Conservation (phyloP, 2,888 invertebrate genomes). For the Lepeophtheirus nordmannii region DNA sequence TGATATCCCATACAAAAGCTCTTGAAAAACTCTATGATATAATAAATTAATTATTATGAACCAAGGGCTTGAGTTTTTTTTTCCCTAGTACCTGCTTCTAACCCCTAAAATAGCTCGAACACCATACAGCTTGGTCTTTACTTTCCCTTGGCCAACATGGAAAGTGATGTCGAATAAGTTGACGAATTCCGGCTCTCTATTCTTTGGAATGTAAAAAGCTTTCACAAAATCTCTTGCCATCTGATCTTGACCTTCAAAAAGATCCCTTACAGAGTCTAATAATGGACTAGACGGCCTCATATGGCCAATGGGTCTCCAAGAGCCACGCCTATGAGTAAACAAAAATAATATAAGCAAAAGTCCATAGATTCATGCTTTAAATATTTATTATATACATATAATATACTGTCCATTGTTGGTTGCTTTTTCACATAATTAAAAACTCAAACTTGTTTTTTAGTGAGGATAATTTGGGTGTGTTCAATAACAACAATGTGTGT, state of each 20-base stretch:
- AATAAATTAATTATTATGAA: too few species aligned
- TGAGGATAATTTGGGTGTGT: too few species aligned
- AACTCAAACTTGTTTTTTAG: too few species aligned
- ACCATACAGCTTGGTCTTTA: slow-evolving; percentile 75
- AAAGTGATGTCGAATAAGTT: slow-evolving; percentile 71
- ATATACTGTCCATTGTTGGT: too few species aligned
- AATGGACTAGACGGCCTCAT: slow-evolving; percentile 85
- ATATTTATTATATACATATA: too few species aligned
- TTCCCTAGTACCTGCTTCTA: slow-evolving; percentile 46
- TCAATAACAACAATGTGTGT: not conserved
- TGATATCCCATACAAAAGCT: slow-evolving; percentile 86
- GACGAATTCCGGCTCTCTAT: not conserved
- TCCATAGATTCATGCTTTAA: not conserved
- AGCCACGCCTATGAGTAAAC: slow-evolving; percentile 44
- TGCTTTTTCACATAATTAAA: too few species aligned
- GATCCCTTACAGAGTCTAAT: slow-evolving; percentile 76
- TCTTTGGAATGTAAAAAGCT: slow-evolving; percentile 43
- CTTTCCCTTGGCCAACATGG: slow-evolving; percentile 75
- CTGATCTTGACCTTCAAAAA: slow-evolving; percentile 82
- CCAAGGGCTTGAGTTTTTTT: too few species aligned
- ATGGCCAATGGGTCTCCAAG: slow-evolving; percentile 85
- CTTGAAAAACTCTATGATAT: slow-evolving; percentile 51
- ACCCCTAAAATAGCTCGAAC: slow-evolving; percentile 81
- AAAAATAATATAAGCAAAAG: not conserved
- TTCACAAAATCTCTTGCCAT: slow-evolving; percentile 78